phyloP scores from a whole-genome alignment of 2,797 vertebrate species.

The Sparus aurata region DNA sequence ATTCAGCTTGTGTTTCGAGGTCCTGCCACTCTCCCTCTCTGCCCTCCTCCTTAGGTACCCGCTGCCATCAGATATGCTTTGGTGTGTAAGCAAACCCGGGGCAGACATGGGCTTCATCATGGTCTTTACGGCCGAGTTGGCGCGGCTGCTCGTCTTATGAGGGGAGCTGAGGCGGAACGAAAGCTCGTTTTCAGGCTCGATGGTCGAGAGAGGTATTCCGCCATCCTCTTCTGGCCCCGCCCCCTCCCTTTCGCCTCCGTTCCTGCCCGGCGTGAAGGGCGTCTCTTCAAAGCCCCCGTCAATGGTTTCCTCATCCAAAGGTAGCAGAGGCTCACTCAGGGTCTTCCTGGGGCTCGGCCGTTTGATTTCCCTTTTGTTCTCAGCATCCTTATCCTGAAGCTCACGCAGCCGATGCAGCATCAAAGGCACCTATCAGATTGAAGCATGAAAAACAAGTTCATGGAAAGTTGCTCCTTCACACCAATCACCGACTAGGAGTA shows the following conservation, averaged over 20 bases:
- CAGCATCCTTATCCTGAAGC: constrained; percentile 92
- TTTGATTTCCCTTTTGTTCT: constrained; percentile 90
- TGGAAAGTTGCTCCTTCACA: constrained; percentile 1
- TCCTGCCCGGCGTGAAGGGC: constrained; percentile 78
- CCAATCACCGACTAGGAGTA: constrained; percentile 1
- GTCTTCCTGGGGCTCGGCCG: constrained; percentile 92
- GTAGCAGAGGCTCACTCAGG: constrained; percentile 88
- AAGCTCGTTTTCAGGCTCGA: constrained; percentile 77
- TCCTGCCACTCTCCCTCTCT: constrained; percentile 89
- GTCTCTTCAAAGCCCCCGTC: constrained; percentile 94
- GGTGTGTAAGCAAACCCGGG: constrained; percentile 73
- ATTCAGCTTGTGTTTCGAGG: constrained; percentile 93
- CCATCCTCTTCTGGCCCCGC: constrained; percentile 78
- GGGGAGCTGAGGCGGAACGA: constrained; percentile 89
- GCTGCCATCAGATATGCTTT: constrained; percentile 73
- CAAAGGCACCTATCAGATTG: constrained; percentile 91
- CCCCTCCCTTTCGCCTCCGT: constrained; percentile 84
- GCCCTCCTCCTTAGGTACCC: constrained; percentile 83
- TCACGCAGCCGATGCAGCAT: constrained; percentile 95
- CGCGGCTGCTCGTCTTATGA: constrained; percentile 88
- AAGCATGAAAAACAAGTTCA: constrained; percentile 45
- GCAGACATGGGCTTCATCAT: constrained; percentile 85
- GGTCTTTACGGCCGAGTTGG: constrained; percentile 88
- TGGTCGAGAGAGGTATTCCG: constrained; percentile 78
- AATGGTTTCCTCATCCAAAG: constrained; percentile 95